Percentiles rank a stretch among this genome's conserved stretches.
Conservation (phyloP, 2,888 invertebrate genomes). For the Hydriomena furcata region DNA sequence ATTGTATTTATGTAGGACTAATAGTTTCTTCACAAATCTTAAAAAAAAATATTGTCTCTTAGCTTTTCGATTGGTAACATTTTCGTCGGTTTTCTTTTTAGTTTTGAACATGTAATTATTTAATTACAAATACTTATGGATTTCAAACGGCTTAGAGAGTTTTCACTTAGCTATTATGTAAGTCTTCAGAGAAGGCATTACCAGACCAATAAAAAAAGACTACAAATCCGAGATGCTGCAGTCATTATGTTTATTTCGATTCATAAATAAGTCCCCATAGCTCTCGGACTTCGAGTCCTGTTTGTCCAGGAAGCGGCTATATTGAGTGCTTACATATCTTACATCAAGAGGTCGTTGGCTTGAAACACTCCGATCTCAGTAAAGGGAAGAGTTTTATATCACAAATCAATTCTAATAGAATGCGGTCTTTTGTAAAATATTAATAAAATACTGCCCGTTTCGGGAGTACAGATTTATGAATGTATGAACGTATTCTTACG, state of each 20-base stretch:
- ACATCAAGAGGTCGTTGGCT: slow-evolving; percentile 65
- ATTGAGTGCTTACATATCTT: slow-evolving; percentile 46
- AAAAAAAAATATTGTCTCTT: no score
- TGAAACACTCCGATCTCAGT: slow-evolving; percentile 35
- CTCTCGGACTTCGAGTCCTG: slow-evolving; percentile 31
- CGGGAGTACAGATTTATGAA: not conserved
- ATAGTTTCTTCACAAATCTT: no score
- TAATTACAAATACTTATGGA: no score
- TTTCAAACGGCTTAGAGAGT: no score
- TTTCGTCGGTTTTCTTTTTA: no score
- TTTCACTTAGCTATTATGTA: no score
- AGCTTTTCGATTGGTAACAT: no score
- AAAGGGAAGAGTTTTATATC: slow-evolving; percentile 8
- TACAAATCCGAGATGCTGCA: not conserved
- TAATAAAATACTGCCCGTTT: not conserved
- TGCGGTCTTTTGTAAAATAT: not conserved
- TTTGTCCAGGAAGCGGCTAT: slow-evolving; percentile 59
- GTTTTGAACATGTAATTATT: no score
- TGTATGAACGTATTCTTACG: no score
- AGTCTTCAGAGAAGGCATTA: no score
- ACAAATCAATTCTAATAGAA: slow-evolving; percentile 6
- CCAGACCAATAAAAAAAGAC: not conserved
- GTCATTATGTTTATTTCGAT: not conserved
- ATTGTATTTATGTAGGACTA: no score
- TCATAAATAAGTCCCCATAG: slow-evolving; percentile 10